A percentile compares a stretch with the other conserved stretches of the same genome.
phyloP scores from a whole-genome alignment of 2,888 invertebrate species.

The Synanthedon myopaeformis region DNA sequence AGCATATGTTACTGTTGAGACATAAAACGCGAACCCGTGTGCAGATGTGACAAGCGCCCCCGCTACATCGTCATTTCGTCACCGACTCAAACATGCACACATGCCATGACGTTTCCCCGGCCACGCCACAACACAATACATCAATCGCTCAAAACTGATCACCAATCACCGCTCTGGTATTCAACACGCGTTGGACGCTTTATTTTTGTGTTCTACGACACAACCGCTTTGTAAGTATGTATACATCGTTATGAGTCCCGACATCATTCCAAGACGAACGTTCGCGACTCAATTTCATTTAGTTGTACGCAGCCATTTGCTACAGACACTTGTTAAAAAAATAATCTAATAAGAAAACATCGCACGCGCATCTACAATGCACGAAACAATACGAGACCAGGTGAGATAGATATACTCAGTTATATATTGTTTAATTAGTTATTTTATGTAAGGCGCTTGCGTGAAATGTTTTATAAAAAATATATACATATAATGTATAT shows the following conservation, averaged over 20 bases:
- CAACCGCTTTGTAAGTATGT: conserved; percentile 14
- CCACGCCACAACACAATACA: conserved; percentile 23
- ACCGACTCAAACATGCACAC: conserved; percentile 22
- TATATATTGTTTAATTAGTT: neutral
- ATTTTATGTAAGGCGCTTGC: neutral
- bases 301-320: conserved; percentile 29
- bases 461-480: neutral
- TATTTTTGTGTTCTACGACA: conserved; percentile 18
- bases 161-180: conserved; percentile 18
- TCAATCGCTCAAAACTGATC: conserved; percentile 21
- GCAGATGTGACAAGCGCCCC: conserved; percentile 29
- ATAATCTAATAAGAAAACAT: conserved; percentile 3
- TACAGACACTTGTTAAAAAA: conserved; percentile 14
- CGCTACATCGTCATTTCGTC: conserved; percentile 30
- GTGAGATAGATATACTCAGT: too few relatives aligned
- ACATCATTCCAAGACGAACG: conserved; percentile 11
- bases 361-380: conserved; percentile 19
- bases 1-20: too few relatives aligned
- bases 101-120: conserved; percentile 7
- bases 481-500: conserved; percentile 3
- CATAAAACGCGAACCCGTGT: conserved; percentile 15
- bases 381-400: conserved; percentile 34
- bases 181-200: conserved; percentile 20
- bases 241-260: conserved; percentile 13
- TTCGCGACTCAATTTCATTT: conserved; percentile 9